These are phyloP conservation scores for Coendou prehensilis DNA, from an alignment of 2,797 vertebrate genomes.

Conservation along the genomic window DNA sequence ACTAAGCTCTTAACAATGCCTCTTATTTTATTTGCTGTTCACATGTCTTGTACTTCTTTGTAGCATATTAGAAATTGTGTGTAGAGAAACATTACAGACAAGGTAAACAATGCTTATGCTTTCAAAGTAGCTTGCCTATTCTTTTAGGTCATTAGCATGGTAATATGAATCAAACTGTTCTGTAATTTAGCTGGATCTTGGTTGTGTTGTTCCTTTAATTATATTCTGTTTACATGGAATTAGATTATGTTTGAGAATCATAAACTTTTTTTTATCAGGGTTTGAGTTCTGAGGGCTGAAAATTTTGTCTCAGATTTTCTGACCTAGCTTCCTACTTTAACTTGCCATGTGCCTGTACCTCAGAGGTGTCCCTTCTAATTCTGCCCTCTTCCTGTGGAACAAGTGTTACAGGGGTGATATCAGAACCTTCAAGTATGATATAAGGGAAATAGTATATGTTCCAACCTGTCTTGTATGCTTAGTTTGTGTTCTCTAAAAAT, in stretches of 20 bases:
- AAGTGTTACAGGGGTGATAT: background rate
- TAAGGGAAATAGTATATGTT: too few species aligned
- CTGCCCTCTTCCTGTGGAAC: background rate
- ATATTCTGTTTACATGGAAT: background rate
- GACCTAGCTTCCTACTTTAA: background rate
- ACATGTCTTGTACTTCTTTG: background rate
- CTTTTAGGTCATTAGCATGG: background rate
- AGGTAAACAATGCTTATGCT: background rate
- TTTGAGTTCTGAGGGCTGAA: background rate
- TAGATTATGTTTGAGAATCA: background rate
- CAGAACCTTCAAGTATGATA: too few species aligned
- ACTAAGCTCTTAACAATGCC: background rate
- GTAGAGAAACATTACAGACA: background rate
- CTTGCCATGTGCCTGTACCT: fast-evolving
- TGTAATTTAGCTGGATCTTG: background rate
- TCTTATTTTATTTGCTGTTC: background rate
- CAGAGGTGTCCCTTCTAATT: fast-evolving
- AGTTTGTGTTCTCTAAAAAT: too few species aligned
- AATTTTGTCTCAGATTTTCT: background rate
- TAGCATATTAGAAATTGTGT: background rate
- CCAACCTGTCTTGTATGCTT: too few species aligned
- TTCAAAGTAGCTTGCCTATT: background rate
- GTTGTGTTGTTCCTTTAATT: background rate
- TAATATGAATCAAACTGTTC: background rate
- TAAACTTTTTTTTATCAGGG: fast-evolving